Percentiles rank a stretch among this genome's conserved stretches.
phyloP scores from a whole-genome alignment of 1,140 invertebrate species.

The Lucilia cuprina region DNA sequence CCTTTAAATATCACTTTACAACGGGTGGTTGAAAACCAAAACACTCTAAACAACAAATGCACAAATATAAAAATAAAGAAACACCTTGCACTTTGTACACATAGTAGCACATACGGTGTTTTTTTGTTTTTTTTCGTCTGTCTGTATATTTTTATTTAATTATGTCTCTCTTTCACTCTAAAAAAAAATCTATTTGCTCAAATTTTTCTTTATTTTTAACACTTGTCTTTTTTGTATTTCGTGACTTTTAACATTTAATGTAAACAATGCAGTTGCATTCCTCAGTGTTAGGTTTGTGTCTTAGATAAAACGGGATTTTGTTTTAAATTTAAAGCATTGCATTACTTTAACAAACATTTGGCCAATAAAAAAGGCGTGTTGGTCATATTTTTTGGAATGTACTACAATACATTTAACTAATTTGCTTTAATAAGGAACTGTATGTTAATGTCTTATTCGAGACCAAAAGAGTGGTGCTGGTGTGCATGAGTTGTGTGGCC shows the following conservation, averaged over 20 bases:
- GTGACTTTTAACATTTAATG: not conserved
- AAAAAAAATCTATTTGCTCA: not conserved
- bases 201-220: not conserved
- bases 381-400: too few relatives aligned
- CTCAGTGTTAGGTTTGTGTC: not conserved
- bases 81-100: not conserved
- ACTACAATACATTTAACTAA: too few relatives aligned
- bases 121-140: not conserved
- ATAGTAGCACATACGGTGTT: not conserved
- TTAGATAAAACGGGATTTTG: not conserved
- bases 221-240: constrained; percentile 1
- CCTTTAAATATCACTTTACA: constrained; percentile 3
- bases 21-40: not conserved
- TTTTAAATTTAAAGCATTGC: not conserved
- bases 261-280: not conserved
- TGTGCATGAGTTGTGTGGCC: too few relatives aligned
- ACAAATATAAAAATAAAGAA: not conserved
- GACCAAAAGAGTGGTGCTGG: too few relatives aligned
- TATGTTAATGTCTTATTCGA: too few relatives aligned
- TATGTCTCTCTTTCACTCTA: not conserved
- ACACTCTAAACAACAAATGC: not conserved
- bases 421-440: too few relatives aligned
- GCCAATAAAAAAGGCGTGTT: too few relatives aligned
- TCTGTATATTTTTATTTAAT: not conserved
- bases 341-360: too few relatives aligned